Conservation (phyloP, 1,140 invertebrate genomes). For the Drosophila auraria region DNA sequence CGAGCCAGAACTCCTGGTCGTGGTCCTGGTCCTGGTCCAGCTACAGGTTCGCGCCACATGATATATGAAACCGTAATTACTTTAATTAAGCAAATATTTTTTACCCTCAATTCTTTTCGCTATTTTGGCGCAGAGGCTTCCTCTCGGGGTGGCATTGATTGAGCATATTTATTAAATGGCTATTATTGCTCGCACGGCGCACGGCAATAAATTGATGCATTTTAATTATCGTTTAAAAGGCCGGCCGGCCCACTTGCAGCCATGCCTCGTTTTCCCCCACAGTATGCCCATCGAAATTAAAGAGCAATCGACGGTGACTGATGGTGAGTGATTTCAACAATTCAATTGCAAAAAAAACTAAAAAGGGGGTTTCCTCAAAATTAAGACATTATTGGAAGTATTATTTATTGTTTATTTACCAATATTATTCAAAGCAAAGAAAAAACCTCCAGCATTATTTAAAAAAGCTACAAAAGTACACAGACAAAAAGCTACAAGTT, state of each 20-base stretch:
- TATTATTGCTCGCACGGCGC: slow-evolving; percentile 61
- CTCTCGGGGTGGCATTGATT: slow-evolving; percentile 65
- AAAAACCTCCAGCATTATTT: not conserved
- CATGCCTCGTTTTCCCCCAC: not conserved
- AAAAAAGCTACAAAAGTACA: not conserved
- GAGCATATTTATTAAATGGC: slow-evolving; percentile 79
- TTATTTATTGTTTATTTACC: too few species aligned
- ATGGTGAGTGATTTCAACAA: not conserved
- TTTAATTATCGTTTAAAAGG: slow-evolving; percentile 76
- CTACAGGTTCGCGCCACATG: slow-evolving; percentile 54
- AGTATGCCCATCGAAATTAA: slow-evolving; percentile 11
- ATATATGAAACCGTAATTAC: slow-evolving; percentile 83
- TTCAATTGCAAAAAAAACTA: not conserved
- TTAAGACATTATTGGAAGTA: too few species aligned
- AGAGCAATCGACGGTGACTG: not conserved
- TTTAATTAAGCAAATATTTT: slow-evolving; percentile 83
- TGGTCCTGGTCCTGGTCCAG: slow-evolving; percentile 12
- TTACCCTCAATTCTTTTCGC: slow-evolving; percentile 55
- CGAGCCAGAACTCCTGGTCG: slow-evolving; percentile 4
- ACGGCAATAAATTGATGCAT: slow-evolving; percentile 71
- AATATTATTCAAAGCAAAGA: too few species aligned
- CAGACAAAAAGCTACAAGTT: not conserved
- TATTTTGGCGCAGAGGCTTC: slow-evolving; percentile 17
- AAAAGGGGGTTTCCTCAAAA: not conserved
- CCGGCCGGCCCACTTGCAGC: slow-evolving; percentile 13